A percentile compares a stretch with the other conserved stretches of the same genome.
These are phyloP conservation scores for Sphecodes monilicornis DNA, from an alignment of 2,888 invertebrate species.

Conservation along the genomic window DNA sequence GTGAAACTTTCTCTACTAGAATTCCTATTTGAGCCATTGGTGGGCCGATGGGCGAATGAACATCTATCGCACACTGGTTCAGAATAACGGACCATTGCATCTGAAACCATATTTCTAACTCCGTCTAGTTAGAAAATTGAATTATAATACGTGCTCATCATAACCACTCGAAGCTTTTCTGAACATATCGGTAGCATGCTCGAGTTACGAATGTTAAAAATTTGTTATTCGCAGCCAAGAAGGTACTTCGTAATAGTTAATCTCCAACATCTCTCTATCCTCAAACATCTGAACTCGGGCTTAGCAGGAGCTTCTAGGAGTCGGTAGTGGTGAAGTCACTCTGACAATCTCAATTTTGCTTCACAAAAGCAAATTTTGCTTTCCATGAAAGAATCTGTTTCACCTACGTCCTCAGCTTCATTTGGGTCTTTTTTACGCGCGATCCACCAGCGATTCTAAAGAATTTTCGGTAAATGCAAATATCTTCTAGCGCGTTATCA, in stretches of 20 bases:
- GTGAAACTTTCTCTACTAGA: neutral
- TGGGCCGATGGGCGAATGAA: neutral
- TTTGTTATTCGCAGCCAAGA: neutral
- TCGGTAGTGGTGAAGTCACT: neutral
- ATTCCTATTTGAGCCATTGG: neutral
- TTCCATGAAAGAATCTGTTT: neutral
- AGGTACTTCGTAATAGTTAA: neutral
- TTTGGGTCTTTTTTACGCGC: neutral
- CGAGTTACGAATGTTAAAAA: neutral
- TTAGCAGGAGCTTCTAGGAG: neutral
- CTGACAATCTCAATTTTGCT: neutral
- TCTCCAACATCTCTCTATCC: neutral
- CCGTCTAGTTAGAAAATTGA: neutral
- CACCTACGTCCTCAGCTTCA: neutral
- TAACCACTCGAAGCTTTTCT: neutral
- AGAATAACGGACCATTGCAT: neutral
- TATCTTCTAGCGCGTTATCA: slow-evolving; percentile 46
- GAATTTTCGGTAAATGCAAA: neutral
- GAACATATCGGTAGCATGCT: neutral
- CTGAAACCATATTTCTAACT: neutral
- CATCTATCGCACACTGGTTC: neutral
- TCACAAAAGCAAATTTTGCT: no score
- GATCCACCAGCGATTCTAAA: neutral
- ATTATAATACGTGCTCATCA: neutral
- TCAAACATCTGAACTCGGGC: neutral